Evolutionary conservation across 2,113 vertebrate genomes (phyloP).

Genomic region (Brachypodius melanocephalos): DNA sequence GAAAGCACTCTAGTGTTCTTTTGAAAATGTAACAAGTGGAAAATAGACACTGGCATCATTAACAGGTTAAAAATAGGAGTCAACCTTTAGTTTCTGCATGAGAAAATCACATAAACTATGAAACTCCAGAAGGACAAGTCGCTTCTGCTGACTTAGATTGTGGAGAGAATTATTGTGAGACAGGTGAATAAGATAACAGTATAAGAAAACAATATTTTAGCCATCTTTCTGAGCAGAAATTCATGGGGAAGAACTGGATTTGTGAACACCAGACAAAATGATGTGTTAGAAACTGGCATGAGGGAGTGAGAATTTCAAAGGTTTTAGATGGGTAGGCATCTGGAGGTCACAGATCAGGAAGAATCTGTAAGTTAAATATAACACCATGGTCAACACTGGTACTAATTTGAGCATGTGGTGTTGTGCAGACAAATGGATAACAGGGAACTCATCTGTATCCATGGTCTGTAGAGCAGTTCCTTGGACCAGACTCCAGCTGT

Average conservation of each 20-base stretch:
- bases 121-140: background rate
- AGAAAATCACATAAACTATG: background rate
- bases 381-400: background rate
- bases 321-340: background rate
- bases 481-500: background rate
- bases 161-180: background rate
- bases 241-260: background rate
- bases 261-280: background rate
- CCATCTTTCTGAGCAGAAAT: background rate
- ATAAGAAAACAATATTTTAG: background rate
- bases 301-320: background rate
- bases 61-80: conserved; percentile 36
- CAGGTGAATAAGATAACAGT: background rate
- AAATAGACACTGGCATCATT: conserved; percentile 25
- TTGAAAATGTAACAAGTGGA: conserved; percentile 40
- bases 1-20: background rate
- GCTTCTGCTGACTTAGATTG: background rate
- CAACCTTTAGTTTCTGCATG: background rate
- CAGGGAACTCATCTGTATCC: background rate
- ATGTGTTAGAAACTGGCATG: background rate
- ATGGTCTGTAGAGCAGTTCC: background rate
- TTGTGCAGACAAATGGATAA: background rate
- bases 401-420: background rate
- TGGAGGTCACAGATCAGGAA: background rate
- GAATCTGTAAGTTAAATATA: background rate